Evolutionary conservation across 2,888 invertebrate genomes (phyloP), one percentile per base, ranked within the genome.

Genomic region (Camponotus fellah): DNA sequence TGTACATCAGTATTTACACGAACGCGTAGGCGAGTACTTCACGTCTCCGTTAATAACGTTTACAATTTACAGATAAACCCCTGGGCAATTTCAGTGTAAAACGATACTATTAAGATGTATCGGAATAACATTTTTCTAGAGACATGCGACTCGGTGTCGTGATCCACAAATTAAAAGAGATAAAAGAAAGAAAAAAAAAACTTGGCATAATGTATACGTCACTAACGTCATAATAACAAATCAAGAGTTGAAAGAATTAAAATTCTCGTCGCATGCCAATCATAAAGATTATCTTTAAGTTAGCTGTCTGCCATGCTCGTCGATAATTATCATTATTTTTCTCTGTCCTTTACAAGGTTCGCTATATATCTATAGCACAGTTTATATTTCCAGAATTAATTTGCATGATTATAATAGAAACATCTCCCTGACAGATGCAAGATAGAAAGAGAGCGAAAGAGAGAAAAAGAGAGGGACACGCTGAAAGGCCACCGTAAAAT

Each of bases 1-100:
- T 91, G 91, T 93, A 92, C 92, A 93, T 91, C 90, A 90, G 85
- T 93, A 93, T 93, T 92, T 93, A 93, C 92, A 92, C 83, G 72
- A 84, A 74, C 72, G 86, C 84, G 72, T 82, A 71, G 83, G 43
- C 49, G 60, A 53, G 58, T 72, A 49, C 40, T 82, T 68, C 82
- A 71, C 86, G 58, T 53, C 10, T 82, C 75, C 83, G 68, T 72
- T 86, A 83, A 87, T 85, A 84, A 87, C 80, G 65, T 87, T 88
- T 86, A 86, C 87, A 92, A 93, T 93, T 92, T 92, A 93, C 92
- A 92, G 82, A 89, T 84, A 86, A 87, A 85, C 88, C 26, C 26
- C 76, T 84, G 83, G 81, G 43, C 64, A 79, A 86, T 87, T 69
- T 74, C 53, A 68, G 9, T 43, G 49, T 40, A 34, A 69, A 87